Evolutionary conservation across 2,113 vertebrate species (phyloP).

Genomic region (Eonycteris spelaea): DNA sequence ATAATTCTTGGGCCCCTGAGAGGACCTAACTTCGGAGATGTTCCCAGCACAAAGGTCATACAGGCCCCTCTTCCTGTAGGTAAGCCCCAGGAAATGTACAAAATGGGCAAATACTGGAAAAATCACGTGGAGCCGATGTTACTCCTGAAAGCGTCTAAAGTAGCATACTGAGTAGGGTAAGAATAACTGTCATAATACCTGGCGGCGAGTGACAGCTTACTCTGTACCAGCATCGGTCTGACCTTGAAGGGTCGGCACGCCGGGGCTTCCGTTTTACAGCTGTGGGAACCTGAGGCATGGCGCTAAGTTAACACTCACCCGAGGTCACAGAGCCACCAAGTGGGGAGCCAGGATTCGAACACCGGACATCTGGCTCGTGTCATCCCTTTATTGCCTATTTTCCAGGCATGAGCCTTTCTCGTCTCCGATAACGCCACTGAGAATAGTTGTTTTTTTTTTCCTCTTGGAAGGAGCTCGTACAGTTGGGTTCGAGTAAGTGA

Average conservation of each 20-base stretch:
- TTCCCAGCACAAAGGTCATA: neutral
- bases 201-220: neutral
- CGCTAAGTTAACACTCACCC: neutral
- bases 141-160: neutral
- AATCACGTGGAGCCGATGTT: neutral
- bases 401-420: neutral
- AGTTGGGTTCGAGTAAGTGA: neutral
- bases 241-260: neutral
- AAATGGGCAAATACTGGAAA: neutral
- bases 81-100: neutral
- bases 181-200: neutral
- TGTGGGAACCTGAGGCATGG: neutral
- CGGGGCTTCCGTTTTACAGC: neutral
- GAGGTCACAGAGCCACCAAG: neutral
- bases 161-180: neutral
- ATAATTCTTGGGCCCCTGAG: neutral
- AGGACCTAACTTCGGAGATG: neutral
- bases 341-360: neutral
- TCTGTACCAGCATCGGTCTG: neutral
- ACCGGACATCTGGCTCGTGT: neutral
- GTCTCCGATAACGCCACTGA: neutral
- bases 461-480: neutral
- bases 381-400: rapidly evolving
- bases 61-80: neutral
- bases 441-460: neutral